A percentile compares a stretch with the other conserved stretches of the same genome.
Evolutionary conservation across 1,140 invertebrate species (phyloP).

Genomic region (Cryptotermes secundus): DNA sequence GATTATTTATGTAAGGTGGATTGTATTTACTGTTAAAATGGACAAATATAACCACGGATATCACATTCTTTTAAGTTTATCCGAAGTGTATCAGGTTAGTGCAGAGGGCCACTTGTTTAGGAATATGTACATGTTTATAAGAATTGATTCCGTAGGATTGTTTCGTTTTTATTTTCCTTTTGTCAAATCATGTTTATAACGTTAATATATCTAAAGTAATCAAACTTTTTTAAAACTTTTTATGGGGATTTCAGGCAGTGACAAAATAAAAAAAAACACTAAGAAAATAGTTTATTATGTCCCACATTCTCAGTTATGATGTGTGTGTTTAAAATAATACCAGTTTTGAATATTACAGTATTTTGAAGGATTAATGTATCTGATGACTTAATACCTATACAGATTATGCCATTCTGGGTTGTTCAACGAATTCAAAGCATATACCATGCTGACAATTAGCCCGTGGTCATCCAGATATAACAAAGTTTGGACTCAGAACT

Average conservation of each 20-base stretch:
- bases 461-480: background rate
- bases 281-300: slow-evolving; percentile 19
- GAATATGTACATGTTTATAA: slow-evolving; percentile 15
- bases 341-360: slow-evolving; percentile 3
- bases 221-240: slow-evolving; percentile 18
- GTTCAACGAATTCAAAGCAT: background rate
- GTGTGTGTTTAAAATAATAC: slow-evolving; percentile 20
- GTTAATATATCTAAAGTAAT: slow-evolving; percentile 14
- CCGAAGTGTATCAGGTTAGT: slow-evolving; percentile 15
- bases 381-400: background rate
- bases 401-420: background rate
- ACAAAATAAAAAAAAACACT: slow-evolving; percentile 19
- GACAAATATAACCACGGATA: background rate
- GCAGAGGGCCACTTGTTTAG: background rate
- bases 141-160: background rate
- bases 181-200: background rate
- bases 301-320: slow-evolving; percentile 5
- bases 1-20: background rate
- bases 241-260: slow-evolving; percentile 14
- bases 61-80: slow-evolving; percentile 20
- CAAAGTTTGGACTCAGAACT: background rate
- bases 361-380: background rate
- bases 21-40: background rate
- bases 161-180: slow-evolving; percentile 15
- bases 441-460: background rate